Base-by-base conservation (phyloP, 2,797 vertebrate genomes). In the Poecile montanus region DNA sequence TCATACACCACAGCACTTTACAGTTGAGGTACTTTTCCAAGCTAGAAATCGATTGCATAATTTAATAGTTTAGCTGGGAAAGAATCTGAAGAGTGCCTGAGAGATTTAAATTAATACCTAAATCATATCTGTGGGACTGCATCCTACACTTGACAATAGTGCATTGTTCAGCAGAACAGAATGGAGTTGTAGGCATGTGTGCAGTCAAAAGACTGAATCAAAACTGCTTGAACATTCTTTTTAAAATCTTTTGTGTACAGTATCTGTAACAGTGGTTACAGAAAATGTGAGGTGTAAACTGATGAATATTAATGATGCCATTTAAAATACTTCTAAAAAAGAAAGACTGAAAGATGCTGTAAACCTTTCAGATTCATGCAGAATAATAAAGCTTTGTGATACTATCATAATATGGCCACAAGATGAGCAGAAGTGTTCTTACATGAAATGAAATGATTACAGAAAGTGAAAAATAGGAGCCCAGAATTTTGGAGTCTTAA, bases 71-170 rank as follows among this genome's bases (percentile, higher is more conserved):
- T 85, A 90, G 86, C 89, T 94, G 89, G 91, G 89, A 94, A 92
- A 91, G 68, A 83, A 73, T 66, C 61, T 3, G 44, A 94, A 92
- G 89, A 76, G 70, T 16, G 23, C 97, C 94, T 7, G 0, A 81
- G 95, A 97, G 97, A 94, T 93, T 95, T 97, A 95, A 90, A 90
- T 92, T 70, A 91, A 91, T 97, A 82, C 58, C 87, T 78, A 85
- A 94, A 88, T 97, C 65, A 4, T 95, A 84, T 97, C 94, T 96
- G 34, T 60, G 87, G 89, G 93, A 79, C 91, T 85, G 72, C 83
- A 91, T 92, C 89, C 72, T 91, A 32, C 60, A 58, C 63, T 61
- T 94, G 84, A 94, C 88, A 93, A 85, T 68, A 88, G 78, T 26
- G 51, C 70, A 95, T 95, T 96, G 94, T 97, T 97, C 77, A 9